Conservation (phyloP, 2,113 vertebrate genomes). For the Tyto alba region DNA sequence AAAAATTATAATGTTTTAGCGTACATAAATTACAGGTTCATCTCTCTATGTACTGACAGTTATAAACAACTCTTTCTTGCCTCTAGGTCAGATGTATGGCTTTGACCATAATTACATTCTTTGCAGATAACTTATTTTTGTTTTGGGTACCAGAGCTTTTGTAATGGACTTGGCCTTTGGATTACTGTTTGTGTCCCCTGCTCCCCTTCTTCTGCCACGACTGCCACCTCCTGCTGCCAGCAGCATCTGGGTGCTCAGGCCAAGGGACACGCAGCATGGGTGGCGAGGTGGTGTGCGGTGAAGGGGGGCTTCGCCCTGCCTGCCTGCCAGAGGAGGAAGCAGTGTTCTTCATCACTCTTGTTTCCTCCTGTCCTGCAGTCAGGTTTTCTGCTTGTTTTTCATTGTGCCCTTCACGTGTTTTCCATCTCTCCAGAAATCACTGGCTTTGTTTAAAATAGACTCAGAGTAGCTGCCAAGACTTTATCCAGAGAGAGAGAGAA, state of each 20-base stretch:
- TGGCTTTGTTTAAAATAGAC: slow-evolving; percentile 66
- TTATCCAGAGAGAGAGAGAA: slow-evolving; percentile 42
- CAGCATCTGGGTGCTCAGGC: background rate
- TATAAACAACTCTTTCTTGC: slow-evolving; percentile 42
- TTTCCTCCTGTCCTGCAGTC: background rate
- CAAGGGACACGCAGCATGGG: background rate
- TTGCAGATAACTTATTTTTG: slow-evolving; percentile 37
- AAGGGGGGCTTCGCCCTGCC: background rate
- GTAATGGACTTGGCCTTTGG: background rate
- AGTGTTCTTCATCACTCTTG: background rate
- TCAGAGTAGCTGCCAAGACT: slow-evolving; percentile 18
- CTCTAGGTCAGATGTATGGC: background rate
- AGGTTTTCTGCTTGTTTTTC: slow-evolving; percentile 51
- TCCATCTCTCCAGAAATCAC: slow-evolving; percentile 54
- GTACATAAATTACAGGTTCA: slow-evolving; percentile 42
- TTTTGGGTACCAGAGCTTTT: background rate
- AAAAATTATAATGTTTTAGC: slow-evolving; percentile 33
- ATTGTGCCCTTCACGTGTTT: slow-evolving; percentile 53
- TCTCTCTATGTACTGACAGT: background rate
- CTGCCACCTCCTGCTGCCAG: background rate
- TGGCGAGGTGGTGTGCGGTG: background rate
- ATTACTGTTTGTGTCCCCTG: background rate
- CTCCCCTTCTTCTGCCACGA: background rate
- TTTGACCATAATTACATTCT: slow-evolving; percentile 54
- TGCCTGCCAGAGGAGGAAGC: background rate